A percentile compares a stretch with the other conserved stretches of the same genome.
These are phyloP conservation scores for Hydra vulgaris DNA, from an alignment of 30 jellyfish, hydroid and myxozoan species.

Conservation along the genomic window DNA sequence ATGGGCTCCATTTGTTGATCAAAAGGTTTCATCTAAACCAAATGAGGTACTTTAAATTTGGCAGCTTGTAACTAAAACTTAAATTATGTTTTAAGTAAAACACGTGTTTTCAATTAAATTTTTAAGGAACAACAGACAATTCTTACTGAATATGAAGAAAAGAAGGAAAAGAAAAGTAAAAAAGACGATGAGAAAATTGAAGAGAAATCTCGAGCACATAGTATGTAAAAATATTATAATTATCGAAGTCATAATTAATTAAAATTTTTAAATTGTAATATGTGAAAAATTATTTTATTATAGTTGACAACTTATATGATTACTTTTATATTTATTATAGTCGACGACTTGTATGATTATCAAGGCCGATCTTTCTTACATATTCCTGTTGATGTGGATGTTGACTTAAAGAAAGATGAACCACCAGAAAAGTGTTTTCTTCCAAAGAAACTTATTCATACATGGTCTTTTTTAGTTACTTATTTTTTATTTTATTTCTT, in stretches of 20 bases:
- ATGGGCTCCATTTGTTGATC: slow-evolving; percentile 95
- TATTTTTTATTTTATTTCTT: background rate
- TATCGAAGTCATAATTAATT: background rate
- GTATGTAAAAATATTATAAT: slow-evolving; percentile 37
- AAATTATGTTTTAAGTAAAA: background rate
- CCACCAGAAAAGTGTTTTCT: slow-evolving; percentile 95
- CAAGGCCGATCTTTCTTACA: slow-evolving; percentile 96
- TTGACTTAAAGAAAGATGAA: slow-evolving; percentile 65
- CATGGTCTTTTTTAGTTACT: slow-evolving; percentile 42
- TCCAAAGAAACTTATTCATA: slow-evolving; percentile 85
- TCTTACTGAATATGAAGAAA: slow-evolving; percentile 65
- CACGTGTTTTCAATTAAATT: background rate
- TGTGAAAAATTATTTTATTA: background rate
- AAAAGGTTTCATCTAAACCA: slow-evolving; percentile 63
- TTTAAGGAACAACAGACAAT: slow-evolving; percentile 78
- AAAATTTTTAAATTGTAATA: background rate
- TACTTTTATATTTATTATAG: slow-evolving; percentile 14
- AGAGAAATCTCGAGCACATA: slow-evolving; percentile 65
- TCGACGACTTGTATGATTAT: slow-evolving; percentile 83
- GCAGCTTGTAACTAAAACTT: background rate
- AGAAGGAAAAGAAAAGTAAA: slow-evolving; percentile 72
- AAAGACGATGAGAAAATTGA: slow-evolving; percentile 82
- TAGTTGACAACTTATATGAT: no score
- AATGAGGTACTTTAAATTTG: slow-evolving; percentile 48
- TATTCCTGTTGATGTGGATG: slow-evolving; percentile 81